Evolutionary conservation across 2,797 vertebrate genomes (phyloP).

Genomic region (Liasis olivaceus): DNA sequence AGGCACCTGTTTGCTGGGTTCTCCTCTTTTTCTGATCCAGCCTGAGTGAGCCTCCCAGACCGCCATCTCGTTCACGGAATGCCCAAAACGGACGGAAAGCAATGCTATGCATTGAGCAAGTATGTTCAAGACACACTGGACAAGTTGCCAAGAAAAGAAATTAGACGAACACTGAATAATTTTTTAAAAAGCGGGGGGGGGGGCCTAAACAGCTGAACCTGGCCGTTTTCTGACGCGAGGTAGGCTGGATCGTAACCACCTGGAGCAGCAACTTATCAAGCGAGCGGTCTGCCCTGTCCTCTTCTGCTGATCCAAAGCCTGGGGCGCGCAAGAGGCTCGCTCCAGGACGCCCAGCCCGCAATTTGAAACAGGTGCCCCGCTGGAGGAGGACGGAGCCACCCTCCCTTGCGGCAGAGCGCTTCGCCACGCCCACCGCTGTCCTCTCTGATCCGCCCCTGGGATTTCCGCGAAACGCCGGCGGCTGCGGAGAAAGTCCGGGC

Average conservation of each 20-base stretch:
- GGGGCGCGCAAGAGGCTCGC: too few species aligned
- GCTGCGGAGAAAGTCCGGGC: not conserved
- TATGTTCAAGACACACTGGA: not conserved
- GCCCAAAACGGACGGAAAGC: not conserved
- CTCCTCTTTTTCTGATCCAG: not conserved
- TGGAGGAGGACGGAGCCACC: not conserved
- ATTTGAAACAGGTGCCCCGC: not conserved
- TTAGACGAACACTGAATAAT: not conserved
- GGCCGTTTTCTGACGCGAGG: too few species aligned
- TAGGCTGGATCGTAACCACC: not conserved
- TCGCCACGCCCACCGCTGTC: constrained; percentile 1
- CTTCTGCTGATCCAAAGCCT: not conserved
- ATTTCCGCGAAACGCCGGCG: constrained; percentile 13
- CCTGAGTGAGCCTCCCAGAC: not conserved
- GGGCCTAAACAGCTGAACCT: not conserved
- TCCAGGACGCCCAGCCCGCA: too few species aligned
- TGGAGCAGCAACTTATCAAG: not conserved
- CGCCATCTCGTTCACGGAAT: too few species aligned
- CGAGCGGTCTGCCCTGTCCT: too few species aligned
- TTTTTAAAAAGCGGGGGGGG: not conserved
- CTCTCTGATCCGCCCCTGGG: constrained; percentile 16
- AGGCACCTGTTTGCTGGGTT: not conserved
- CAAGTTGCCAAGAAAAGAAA: not conserved
- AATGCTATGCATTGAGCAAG: too few species aligned
- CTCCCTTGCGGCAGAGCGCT: not conserved